These are phyloP conservation scores for Formica exsecta DNA, from an alignment of 1,140 invertebrate genomes.

Conservation along the genomic window DNA sequence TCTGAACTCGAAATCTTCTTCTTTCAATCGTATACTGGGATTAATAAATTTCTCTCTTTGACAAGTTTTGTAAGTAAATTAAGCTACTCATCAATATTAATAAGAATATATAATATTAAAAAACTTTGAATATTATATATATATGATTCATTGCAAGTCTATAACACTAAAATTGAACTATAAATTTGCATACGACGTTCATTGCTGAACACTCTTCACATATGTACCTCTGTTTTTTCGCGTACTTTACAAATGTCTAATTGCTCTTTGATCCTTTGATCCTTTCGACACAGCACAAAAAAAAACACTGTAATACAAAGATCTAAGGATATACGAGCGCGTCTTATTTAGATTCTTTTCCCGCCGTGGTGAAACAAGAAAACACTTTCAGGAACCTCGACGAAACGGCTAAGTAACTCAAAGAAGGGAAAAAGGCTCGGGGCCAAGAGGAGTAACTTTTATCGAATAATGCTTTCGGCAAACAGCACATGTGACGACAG, in stretches of 20 bases:
- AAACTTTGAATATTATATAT: no score
- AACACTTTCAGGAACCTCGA: constrained; percentile 43
- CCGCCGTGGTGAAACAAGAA: constrained; percentile 30
- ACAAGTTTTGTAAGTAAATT: background rate
- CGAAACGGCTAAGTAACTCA: background rate
- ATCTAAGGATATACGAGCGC: background rate
- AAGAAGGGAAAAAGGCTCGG: background rate
- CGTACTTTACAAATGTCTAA: background rate
- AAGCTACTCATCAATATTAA: background rate
- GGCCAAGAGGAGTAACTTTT: constrained; percentile 11
- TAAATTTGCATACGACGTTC: background rate
- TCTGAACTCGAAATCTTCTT: background rate
- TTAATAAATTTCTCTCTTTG: background rate
- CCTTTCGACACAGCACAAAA: background rate
- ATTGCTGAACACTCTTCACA: background rate
- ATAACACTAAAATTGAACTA: background rate
- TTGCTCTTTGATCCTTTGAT: background rate
- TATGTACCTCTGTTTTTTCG: background rate
- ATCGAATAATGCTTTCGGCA: constrained; percentile 9
- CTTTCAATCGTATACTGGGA: background rate
- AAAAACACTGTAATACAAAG: background rate
- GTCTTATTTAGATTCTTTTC: constrained; percentile 34
- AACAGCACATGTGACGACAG: background rate
- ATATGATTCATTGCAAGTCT: no score
- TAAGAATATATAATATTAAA: background rate